Evolutionary conservation across 1,140 invertebrate species (phyloP).

Genomic region (Pollicipes pollicipes): DNA sequence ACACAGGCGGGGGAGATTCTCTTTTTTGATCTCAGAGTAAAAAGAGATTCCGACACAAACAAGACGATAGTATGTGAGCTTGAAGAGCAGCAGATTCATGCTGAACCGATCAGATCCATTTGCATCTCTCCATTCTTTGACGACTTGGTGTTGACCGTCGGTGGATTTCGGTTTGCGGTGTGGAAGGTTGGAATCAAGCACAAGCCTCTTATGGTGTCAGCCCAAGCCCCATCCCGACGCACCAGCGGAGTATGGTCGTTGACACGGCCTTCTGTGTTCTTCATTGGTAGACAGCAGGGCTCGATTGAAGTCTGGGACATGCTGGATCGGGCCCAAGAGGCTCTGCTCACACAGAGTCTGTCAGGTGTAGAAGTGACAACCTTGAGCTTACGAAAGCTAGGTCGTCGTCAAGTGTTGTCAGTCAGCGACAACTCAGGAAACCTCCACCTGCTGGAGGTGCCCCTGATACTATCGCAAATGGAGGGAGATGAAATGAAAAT

Average conservation of each 20-base stretch:
- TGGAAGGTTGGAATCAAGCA: slow-evolving; percentile 12
- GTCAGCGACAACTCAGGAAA: background rate
- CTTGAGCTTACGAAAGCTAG: background rate
- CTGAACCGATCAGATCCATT: slow-evolving; percentile 26
- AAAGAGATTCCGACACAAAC: background rate
- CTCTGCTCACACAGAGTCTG: slow-evolving; percentile 11
- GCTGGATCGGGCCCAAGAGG: slow-evolving; percentile 29
- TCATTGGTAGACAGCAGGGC: slow-evolving; percentile 28
- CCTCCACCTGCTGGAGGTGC: background rate
- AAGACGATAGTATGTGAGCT: background rate
- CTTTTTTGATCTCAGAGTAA: background rate
- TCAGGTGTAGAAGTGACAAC: background rate
- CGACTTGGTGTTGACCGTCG: slow-evolving; percentile 27
- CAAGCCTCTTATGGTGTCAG: background rate
- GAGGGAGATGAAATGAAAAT: background rate
- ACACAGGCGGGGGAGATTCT: background rate
- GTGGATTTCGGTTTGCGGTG: slow-evolving; percentile 29
- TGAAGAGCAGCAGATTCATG: slow-evolving; percentile 16
- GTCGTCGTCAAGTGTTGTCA: background rate
- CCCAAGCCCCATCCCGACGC: background rate
- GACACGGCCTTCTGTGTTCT: slow-evolving; percentile 18
- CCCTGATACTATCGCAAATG: background rate
- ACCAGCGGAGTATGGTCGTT: background rate
- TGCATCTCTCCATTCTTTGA: slow-evolving; percentile 29
- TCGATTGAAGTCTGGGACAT: slow-evolving; percentile 31